These are phyloP conservation scores for Rhyacophila evoluta DNA, from an alignment of 2,888 invertebrate species.

Conservation along the genomic window DNA sequence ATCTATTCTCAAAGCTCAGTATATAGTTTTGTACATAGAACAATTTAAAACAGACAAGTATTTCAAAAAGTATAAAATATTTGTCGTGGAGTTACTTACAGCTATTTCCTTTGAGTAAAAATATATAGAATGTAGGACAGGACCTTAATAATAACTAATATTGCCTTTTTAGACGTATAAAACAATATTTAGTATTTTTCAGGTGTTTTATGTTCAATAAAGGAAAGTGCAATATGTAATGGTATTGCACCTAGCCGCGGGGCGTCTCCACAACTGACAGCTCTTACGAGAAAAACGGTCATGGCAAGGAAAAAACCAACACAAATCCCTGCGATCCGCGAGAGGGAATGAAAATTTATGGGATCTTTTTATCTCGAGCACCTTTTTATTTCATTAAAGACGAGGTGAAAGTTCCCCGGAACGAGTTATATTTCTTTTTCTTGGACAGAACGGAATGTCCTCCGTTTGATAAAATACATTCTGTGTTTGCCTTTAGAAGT, in stretches of 20 bases:
- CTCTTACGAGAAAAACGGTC: neutral
- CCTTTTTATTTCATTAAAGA: constrained; percentile 50
- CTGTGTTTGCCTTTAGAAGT: constrained; percentile 4
- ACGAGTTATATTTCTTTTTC: constrained; percentile 44
- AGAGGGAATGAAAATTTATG: constrained; percentile 46
- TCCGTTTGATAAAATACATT: constrained; percentile 43
- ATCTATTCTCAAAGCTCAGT: too few species aligned
- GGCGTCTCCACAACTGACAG: neutral
- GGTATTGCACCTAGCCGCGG: neutral
- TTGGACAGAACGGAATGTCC: constrained; percentile 45
- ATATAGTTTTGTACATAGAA: too few species aligned
- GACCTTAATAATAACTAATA: too few species aligned
- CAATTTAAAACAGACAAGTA: too few species aligned
- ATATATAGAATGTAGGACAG: too few species aligned
- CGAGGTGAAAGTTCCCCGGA: constrained; percentile 46
- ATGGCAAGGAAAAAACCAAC: neutral
- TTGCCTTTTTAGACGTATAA: too few species aligned
- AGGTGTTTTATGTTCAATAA: neutral
- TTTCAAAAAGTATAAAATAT: too few species aligned
- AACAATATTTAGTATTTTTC: too few species aligned
- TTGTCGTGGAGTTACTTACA: too few species aligned
- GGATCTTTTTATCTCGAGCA: constrained; percentile 47
- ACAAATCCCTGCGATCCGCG: too few species aligned
- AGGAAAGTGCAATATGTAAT: neutral
- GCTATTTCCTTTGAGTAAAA: too few species aligned